Evolutionary conservation across 1,140 invertebrate species (phyloP).

Genomic region (Gyrodactylus bullatarudis): DNA sequence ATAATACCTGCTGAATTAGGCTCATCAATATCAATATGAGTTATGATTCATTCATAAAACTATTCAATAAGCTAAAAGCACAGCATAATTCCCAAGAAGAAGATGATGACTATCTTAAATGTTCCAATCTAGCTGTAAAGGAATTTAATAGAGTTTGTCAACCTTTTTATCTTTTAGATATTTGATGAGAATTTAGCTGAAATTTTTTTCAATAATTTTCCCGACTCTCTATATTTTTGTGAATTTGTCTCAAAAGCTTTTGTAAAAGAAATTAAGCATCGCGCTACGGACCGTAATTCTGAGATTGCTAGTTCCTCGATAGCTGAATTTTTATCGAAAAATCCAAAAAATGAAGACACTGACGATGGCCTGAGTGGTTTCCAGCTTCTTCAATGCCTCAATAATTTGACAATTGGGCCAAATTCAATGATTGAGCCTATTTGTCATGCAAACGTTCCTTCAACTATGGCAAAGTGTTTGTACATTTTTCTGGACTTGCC

Average conservation of each 20-base stretch:
- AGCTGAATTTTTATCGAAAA: not conserved
- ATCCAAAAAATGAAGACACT: not conserved
- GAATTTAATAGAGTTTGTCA: no score
- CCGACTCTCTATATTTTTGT: not conserved
- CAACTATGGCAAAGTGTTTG: constrained; percentile 82
- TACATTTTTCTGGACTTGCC: constrained; percentile 94
- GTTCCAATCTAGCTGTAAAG: no score
- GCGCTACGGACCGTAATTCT: not conserved
- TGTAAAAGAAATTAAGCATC: constrained; percentile 6
- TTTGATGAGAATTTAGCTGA: no score
- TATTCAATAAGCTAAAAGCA: no score
- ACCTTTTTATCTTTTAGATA: no score
- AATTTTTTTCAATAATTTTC: no score
- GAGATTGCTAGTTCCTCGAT: not conserved
- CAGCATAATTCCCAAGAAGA: no score
- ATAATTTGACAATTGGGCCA: constrained; percentile 2
- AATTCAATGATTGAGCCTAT: constrained; percentile 29
- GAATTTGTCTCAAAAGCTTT: not conserved
- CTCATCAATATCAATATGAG: no score
- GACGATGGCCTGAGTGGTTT: not conserved
- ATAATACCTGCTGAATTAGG: no score
- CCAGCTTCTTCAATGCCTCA: not conserved
- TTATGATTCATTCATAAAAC: no score
- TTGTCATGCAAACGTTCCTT: constrained; percentile 68
- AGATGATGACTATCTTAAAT: no score